phyloP scores from a whole-genome alignment of 2,113 vertebrate species.

The Archocentrus centrarchus region DNA sequence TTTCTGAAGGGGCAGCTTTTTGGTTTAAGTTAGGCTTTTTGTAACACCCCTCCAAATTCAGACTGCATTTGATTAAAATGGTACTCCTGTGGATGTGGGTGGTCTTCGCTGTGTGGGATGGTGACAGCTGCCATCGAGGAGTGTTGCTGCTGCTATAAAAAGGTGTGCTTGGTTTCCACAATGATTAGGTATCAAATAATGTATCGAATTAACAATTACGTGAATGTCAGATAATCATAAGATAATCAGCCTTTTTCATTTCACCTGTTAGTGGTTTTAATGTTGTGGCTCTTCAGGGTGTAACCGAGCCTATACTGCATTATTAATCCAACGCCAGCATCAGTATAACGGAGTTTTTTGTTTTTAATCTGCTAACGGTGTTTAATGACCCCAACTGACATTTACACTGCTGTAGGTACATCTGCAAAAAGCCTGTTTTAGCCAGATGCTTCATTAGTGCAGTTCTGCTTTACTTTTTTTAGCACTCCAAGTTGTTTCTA shows the following conservation, averaged over 20 bases:
- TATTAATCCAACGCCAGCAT: neutral
- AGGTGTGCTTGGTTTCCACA: neutral
- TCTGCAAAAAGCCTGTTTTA: neutral
- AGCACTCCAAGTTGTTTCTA: neutral
- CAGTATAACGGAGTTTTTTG: neutral
- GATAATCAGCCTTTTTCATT: neutral
- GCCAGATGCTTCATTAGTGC: neutral
- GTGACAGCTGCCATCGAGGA: neutral
- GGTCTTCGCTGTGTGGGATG: no score
- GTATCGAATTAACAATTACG: neutral
- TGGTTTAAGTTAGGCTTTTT: neutral
- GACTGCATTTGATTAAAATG: neutral
- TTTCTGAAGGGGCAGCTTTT: conserved; percentile 9
- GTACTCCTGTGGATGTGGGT: no score
- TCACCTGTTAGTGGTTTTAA: neutral
- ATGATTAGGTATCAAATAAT: no score
- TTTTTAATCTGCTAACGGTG: neutral
- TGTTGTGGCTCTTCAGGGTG: neutral
- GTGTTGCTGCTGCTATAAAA: neutral
- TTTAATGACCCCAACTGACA: no score
- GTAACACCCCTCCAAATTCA: neutral
- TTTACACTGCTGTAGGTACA: neutral
- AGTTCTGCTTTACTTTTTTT: neutral
- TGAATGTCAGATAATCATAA: neutral
- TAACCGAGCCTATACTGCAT: neutral